These are phyloP conservation scores for Limnephilus marmoratus DNA, from an alignment of 2,888 invertebrate species.

Conservation along the genomic window DNA sequence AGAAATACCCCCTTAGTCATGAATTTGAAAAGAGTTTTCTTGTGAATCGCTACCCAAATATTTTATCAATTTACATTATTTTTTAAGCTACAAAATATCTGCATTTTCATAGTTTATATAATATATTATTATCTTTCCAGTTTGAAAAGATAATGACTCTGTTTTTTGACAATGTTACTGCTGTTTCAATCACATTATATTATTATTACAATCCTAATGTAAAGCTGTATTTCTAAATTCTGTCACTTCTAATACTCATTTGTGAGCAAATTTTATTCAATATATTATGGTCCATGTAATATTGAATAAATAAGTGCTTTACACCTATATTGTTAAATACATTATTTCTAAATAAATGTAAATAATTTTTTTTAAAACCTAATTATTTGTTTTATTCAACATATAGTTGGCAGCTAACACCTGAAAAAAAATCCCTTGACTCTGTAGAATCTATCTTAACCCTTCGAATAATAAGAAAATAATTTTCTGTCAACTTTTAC, in stretches of 20 bases:
- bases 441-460: too few relatives aligned
- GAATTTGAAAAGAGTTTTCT: not conserved
- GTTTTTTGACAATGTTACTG: not conserved
- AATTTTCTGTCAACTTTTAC: too few relatives aligned
- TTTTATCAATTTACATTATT: not conserved
- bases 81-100: not conserved
- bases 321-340: not conserved
- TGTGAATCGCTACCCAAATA: not conserved
- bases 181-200: not conserved
- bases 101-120: not conserved
- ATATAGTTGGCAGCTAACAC: not conserved
- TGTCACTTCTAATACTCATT: conserved; percentile 14
- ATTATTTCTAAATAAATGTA: conserved; percentile 37
- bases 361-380: conserved; percentile 32
- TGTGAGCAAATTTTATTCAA: conserved; percentile 18
- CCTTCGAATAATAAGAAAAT: too few relatives aligned
- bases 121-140: not conserved
- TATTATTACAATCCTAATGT: conserved; percentile 10
- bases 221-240: conserved; percentile 1
- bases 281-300: conserved; percentile 8
- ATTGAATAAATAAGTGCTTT: conserved; percentile 23
- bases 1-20: not conserved
- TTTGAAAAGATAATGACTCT: not conserved
- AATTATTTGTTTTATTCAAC: not conserved
- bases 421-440: too few relatives aligned